Conservation (phyloP, 2,797 vertebrate species). For the Enteromius trimaculatus region DNA sequence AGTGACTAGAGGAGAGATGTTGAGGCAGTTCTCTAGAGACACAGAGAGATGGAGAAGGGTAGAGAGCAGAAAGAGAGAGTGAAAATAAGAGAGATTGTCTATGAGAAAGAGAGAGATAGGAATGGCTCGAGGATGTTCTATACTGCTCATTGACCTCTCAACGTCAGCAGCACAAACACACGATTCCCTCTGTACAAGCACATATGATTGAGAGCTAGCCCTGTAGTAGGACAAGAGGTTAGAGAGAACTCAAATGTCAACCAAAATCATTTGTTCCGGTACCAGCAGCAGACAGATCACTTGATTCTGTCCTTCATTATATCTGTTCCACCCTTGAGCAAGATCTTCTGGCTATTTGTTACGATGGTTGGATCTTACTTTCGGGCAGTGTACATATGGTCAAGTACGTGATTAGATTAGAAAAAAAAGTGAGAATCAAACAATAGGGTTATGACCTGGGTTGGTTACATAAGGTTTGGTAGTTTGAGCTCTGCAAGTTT, state of each 20-base stretch:
- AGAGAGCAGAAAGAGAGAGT: constrained; percentile 25
- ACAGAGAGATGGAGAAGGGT: not conserved
- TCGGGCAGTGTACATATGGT: not conserved
- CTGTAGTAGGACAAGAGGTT: not conserved
- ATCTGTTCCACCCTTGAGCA: constrained; percentile 3
- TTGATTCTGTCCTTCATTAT: constrained; percentile 26
- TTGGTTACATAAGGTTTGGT: not conserved
- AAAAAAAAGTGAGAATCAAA: not conserved
- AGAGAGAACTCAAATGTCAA: constrained; percentile 34
- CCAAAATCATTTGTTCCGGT: constrained; percentile 32
- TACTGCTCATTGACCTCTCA: constrained; percentile 38
- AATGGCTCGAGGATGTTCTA: constrained; percentile 6
- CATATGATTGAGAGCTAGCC: constrained; percentile 9
- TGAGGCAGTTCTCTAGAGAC: constrained; percentile 28
- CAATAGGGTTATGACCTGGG: not conserved
- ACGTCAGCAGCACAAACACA: constrained; percentile 32
- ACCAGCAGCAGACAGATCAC: constrained; percentile 14
- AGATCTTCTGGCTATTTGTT: not conserved
- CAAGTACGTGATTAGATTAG: not conserved
- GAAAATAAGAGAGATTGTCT: constrained; percentile 5
- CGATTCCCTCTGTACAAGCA: constrained; percentile 26
- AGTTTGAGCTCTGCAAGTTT: not conserved
- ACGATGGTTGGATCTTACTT: not conserved
- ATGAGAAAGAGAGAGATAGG: not conserved
- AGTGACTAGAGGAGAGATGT: constrained; percentile 13